phyloP scores from a whole-genome alignment of 2,113 vertebrate species.

The Cercopithecus mona region DNA sequence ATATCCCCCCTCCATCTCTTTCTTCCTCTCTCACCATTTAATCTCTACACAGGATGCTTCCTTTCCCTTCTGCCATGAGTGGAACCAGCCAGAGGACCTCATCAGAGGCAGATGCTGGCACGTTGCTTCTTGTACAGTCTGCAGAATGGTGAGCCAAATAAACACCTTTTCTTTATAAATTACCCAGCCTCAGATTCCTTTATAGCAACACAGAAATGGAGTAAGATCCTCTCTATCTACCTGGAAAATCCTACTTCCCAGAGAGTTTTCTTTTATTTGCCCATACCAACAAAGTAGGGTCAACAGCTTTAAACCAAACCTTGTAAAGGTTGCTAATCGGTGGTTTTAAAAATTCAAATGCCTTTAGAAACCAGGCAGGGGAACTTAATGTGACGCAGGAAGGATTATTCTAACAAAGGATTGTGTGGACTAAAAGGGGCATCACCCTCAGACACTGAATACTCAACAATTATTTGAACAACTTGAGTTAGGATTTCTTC shows the following conservation, averaged over 20 bases:
- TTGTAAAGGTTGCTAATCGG: neutral
- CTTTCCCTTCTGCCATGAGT: neutral
- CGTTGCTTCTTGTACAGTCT: neutral
- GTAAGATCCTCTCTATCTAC: neutral
- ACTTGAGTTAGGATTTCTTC: neutral
- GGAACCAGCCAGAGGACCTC: neutral
- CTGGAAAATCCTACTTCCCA: neutral
- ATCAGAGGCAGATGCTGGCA: neutral
- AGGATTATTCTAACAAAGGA: neutral
- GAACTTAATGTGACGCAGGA: neutral
- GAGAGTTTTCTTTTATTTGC: neutral
- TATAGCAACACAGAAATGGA: neutral
- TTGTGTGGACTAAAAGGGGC: neutral
- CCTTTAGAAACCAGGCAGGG: neutral
- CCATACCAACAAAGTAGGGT: neutral
- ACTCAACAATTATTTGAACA: neutral
- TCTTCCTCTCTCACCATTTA: neutral
- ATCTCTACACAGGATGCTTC: neutral
- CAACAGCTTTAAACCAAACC: neutral
- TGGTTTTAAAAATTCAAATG: neutral
- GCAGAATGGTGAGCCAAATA: neutral
- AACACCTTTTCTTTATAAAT: neutral
- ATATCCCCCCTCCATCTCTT: neutral
- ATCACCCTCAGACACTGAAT: neutral
- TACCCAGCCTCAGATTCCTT: neutral